Evolutionary conservation across 2,113 vertebrate species (phyloP), one percentile per base, ranked within the genome.

Genomic region (Carassius carassius): DNA sequence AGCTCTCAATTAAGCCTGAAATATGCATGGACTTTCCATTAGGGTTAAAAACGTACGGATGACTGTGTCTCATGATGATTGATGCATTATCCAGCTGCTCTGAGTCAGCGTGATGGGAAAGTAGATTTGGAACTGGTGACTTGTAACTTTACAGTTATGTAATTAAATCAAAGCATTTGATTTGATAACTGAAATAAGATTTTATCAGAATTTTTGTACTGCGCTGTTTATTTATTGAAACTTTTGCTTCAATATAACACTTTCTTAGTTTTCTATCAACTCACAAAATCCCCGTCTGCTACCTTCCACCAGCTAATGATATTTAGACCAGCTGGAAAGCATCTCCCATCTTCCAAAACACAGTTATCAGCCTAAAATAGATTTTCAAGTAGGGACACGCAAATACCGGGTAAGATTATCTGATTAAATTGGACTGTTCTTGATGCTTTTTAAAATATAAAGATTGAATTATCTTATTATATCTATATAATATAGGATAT

Each of bases 1-100:
- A 51, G 49, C 70, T 79, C 82, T 85, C 78, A 67, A 73, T 82
- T 74, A 84, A 29, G 76, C 47, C 65, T 84, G 82, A 77, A 86
- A 86, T 77, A 77, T 86, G 78, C 78, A 81, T 81, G 70, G 25
- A 84, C 77, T 65, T 67, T 82, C 78, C 78, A 82, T 78, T 76
- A 49, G 80, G 44, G n/a, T 83, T 62, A 83, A 73, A 77, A 58
- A 83, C 69, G 65, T 23, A 73, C 49, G 62, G 32, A 60, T 54
- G 47, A 79, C 7, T 47, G 37, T 44, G 35, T 37, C 37, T 44
- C n/a, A 47, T 25, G 62, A 51, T 32, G 78, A 81, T 8, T 21
- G 23, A 67, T 81, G 78, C 37, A 63, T 79, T 44, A 63, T 25
- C 56, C 77, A 17, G 54, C 51, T 78, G 9, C 10, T 58, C 5